Evolutionary conservation across 2,888 invertebrate genomes (phyloP).

Genomic region (Drosophila barbarae): DNA sequence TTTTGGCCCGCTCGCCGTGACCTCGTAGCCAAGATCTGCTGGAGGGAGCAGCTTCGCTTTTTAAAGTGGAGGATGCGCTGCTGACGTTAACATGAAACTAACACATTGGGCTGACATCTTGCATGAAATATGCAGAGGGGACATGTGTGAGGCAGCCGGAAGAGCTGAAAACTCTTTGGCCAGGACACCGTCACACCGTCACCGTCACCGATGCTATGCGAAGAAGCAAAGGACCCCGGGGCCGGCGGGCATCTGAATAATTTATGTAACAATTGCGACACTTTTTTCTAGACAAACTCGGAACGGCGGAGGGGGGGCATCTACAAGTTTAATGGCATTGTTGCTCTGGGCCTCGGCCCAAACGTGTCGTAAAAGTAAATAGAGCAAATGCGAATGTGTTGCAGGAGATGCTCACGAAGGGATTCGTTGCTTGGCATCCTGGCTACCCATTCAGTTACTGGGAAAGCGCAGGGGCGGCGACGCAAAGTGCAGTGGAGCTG

Average conservation of each 20-base stretch:
- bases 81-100: slow-evolving; percentile 42
- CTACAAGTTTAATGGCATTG: slow-evolving; percentile 72
- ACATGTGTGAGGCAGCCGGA: slow-evolving; percentile 20
- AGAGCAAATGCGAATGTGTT: slow-evolving; percentile 58
- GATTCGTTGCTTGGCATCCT: neutral
- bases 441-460: neutral
- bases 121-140: slow-evolving; percentile 60
- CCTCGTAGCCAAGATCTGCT: neutral
- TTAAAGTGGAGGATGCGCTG: neutral
- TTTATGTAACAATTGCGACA: slow-evolving; percentile 74
- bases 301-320: neutral
- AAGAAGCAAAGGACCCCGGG: slow-evolving; percentile 3
- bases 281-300: slow-evolving; percentile 47
- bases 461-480: neutral
- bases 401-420: slow-evolving; percentile 7
- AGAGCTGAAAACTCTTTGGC: slow-evolving; percentile 59
- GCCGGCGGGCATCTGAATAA: slow-evolving; percentile 54
- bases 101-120: slow-evolving; percentile 68
- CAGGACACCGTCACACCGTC: slow-evolving; percentile 22
- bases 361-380: slow-evolving; percentile 70
- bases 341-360: slow-evolving; percentile 62
- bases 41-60: too few relatives aligned
- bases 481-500: neutral
- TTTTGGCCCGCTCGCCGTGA: neutral
- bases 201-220: neutral